phyloP scores from a whole-genome alignment of 2,797 vertebrate genomes.

The Yasuhikotakia modesta region DNA sequence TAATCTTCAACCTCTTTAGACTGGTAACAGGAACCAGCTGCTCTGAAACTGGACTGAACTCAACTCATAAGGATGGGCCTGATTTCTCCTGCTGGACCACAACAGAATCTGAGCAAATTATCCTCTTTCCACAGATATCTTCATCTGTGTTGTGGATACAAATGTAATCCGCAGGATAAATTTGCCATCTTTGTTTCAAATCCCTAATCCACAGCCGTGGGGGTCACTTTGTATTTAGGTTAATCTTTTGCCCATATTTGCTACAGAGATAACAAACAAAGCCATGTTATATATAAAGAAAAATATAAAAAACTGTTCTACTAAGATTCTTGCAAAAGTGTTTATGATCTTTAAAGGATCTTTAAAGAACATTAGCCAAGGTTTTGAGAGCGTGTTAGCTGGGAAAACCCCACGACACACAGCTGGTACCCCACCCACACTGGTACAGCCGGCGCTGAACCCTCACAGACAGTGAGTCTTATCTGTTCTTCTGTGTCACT shows the following conservation, averaged over 20 bases:
- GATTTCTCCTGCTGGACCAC: neutral
- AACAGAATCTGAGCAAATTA: too few species aligned
- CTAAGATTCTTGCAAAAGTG: too few species aligned
- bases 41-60: constrained; percentile 20
- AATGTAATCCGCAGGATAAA: constrained; percentile 57
- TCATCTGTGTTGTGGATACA: neutral
- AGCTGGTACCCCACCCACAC: constrained; percentile 49
- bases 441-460: constrained; percentile 33
- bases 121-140: neutral
- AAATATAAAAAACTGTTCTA: neutral
- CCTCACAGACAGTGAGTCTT: constrained; percentile 22
- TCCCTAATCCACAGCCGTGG: constrained; percentile 53
- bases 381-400: too few species aligned
- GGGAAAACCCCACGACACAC: constrained; percentile 43
- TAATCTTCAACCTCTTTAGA: constrained; percentile 48
- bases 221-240: constrained; percentile 13
- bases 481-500: constrained; percentile 50
- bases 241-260: constrained; percentile 18
- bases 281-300: too few species aligned
- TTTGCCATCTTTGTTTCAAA: constrained; percentile 61
- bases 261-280: too few species aligned
- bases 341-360: too few species aligned
- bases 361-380: too few species aligned
- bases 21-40: constrained; percentile 36
- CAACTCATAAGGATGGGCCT: constrained; percentile 14